phyloP scores from a whole-genome alignment of 2,797 vertebrate genomes.

The Mus caroli region DNA sequence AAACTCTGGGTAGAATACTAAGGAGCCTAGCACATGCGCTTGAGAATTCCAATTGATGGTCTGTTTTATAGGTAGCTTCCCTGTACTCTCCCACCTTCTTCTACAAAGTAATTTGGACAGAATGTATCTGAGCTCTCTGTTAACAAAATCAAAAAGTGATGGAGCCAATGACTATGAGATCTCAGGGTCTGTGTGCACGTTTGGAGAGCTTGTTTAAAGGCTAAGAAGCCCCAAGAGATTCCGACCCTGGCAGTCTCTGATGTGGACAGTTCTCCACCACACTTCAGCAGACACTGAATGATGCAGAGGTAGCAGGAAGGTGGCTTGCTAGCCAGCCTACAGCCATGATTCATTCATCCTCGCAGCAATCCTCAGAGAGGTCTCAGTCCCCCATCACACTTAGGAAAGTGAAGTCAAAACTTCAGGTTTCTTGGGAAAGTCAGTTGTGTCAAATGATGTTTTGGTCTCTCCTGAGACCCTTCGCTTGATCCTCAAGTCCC shows the following conservation, averaged over 20 bases:
- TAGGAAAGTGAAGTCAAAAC: background rate
- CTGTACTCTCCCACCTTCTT: background rate
- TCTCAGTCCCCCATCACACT: background rate
- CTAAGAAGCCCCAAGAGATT: conserved; percentile 14
- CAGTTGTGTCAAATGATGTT: too few relatives aligned
- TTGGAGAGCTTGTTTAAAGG: conserved; percentile 15
- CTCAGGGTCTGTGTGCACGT: conserved; percentile 1
- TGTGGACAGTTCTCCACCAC: background rate
- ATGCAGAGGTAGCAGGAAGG: background rate
- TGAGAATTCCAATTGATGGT: background rate
- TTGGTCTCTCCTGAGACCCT: too few relatives aligned
- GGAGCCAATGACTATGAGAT: background rate
- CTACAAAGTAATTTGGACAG: background rate
- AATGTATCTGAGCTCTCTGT: background rate
- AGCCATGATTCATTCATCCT: background rate
- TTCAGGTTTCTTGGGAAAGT: too few relatives aligned
- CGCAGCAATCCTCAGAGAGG: background rate
- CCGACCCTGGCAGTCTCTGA: background rate
- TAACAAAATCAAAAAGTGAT: background rate
- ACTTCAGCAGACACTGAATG: background rate
- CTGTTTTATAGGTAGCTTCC: background rate
- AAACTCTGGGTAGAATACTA: background rate
- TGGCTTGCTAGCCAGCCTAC: background rate
- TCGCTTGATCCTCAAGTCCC: too few relatives aligned
- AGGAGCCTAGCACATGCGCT: accelerated